Percentiles rank a stretch among this genome's conserved stretches.
Conservation (phyloP, 92 coral and sea anemone genomes). For the Zoanthus sociatus region DNA sequence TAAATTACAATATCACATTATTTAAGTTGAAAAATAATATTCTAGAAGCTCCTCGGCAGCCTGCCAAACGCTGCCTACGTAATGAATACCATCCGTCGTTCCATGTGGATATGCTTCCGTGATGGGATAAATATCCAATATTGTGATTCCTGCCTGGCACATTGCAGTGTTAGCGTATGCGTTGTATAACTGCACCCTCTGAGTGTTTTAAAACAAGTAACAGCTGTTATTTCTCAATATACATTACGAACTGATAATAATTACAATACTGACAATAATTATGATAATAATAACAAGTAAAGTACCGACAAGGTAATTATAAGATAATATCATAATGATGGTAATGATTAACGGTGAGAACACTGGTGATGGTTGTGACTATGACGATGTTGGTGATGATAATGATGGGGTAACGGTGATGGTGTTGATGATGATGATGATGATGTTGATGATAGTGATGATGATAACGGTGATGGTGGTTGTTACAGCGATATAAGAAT, state of each 20-base stretch:
- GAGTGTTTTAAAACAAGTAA: neutral
- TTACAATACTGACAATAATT: too few species aligned
- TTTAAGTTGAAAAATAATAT: slow-evolving; percentile 49
- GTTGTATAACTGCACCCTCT: slow-evolving; percentile 80
- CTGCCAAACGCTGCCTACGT: slow-evolving; percentile 49
- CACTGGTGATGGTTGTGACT: too few species aligned
- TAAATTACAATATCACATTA: neutral
- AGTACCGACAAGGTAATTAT: too few species aligned
- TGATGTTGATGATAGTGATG: too few species aligned
- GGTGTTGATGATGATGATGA: too few species aligned
- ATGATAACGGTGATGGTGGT: too few species aligned
- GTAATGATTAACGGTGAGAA: too few species aligned
- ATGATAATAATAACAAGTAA: too few species aligned
- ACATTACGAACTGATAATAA: neutral
- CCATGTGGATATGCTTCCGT: slow-evolving; percentile 75
- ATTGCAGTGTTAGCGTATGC: slow-evolving; percentile 81
- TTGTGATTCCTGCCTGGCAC: slow-evolving; percentile 65
- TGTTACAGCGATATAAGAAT: too few species aligned
- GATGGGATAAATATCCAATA: slow-evolving; percentile 71
- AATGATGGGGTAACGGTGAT: too few species aligned
- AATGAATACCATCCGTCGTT: slow-evolving; percentile 78
- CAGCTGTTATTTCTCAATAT: neutral
- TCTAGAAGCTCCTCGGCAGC: slow-evolving; percentile 66
- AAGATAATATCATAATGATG: too few species aligned
- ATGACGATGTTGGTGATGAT: too few species aligned